A percentile compares a stretch with the other conserved stretches of the same genome.
These are phyloP conservation scores for Halcyon senegalensis DNA, from an alignment of 2,113 vertebrate genomes.

Conservation along the genomic window DNA sequence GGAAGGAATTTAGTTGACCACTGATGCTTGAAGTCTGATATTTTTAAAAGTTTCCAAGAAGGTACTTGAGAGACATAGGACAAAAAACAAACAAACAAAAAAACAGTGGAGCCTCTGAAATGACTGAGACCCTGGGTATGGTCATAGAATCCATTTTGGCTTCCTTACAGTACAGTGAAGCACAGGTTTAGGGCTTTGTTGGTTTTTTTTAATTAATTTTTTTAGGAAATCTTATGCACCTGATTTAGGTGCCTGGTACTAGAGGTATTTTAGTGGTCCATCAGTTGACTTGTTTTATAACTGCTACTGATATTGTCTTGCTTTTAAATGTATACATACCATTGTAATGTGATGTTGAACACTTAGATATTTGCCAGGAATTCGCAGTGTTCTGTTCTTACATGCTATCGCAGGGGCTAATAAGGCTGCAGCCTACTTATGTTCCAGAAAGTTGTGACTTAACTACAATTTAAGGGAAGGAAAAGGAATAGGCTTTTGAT, in stretches of 20 bases:
- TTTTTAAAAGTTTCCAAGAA: neutral
- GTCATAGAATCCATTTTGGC: neutral
- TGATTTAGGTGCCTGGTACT: constrained; percentile 51
- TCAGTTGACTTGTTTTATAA: constrained; percentile 50
- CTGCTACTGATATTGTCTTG: constrained; percentile 68
- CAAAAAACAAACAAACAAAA: neutral
- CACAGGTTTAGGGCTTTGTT: neutral
- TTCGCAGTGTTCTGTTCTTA: constrained; percentile 35
- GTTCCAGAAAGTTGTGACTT: constrained; percentile 22
- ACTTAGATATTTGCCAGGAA: constrained; percentile 46
- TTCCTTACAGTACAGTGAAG: constrained; percentile 28
- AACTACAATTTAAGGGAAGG: neutral
- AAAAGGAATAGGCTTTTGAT: constrained; percentile 46
- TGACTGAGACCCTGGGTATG: neutral
- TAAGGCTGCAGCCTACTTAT: constrained; percentile 32
- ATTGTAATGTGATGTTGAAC: constrained; percentile 62
- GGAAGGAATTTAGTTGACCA: neutral
- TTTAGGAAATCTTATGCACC: neutral
- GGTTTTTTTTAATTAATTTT: neutral
- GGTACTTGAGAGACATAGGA: neutral
- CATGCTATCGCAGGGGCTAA: constrained; percentile 47
- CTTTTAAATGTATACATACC: constrained; percentile 49
- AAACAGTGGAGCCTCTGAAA: neutral
- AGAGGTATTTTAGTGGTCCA: constrained; percentile 62
- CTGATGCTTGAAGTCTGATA: neutral